Conservation (phyloP, 2,797 vertebrate species). For the Rhynchotus rufescens region DNA sequence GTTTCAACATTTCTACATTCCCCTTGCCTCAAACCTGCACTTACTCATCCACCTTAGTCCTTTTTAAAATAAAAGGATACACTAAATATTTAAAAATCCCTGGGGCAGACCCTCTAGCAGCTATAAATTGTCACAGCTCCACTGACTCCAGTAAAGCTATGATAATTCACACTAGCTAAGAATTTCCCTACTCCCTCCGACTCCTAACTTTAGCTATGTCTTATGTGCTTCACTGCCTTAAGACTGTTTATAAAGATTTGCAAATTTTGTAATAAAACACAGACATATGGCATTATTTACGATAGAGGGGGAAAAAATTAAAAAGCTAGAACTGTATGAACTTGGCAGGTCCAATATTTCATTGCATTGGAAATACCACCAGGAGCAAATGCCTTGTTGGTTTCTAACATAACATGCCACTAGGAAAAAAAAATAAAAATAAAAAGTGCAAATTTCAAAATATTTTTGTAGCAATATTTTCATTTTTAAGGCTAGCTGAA, state of each 20-base stretch:
- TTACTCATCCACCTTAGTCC: constrained; percentile 31
- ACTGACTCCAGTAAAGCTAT: constrained; percentile 28
- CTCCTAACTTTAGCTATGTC: constrained; percentile 20
- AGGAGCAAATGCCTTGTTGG: background rate
- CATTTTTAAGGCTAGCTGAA: background rate
- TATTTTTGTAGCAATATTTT: background rate
- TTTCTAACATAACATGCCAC: background rate
- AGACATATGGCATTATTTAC: background rate
- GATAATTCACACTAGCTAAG: constrained; percentile 27
- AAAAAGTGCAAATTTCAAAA: background rate
- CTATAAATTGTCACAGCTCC: constrained; percentile 64
- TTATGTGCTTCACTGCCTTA: background rate
- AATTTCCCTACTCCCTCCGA: background rate
- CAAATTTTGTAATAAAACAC: background rate
- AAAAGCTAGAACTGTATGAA: background rate
- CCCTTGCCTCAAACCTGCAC: constrained; percentile 41
- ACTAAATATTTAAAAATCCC: constrained; percentile 73
- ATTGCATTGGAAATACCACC: background rate
- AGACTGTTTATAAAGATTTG: background rate
- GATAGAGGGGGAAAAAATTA: background rate
- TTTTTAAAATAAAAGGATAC: constrained; percentile 65
- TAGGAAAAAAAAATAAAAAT: background rate
- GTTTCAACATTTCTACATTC: constrained; percentile 5
- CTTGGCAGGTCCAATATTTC: accelerated
- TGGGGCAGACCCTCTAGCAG: constrained; percentile 53